Evolutionary conservation across 2,888 invertebrate genomes (phyloP).

Genomic region (Andrena fulva): DNA sequence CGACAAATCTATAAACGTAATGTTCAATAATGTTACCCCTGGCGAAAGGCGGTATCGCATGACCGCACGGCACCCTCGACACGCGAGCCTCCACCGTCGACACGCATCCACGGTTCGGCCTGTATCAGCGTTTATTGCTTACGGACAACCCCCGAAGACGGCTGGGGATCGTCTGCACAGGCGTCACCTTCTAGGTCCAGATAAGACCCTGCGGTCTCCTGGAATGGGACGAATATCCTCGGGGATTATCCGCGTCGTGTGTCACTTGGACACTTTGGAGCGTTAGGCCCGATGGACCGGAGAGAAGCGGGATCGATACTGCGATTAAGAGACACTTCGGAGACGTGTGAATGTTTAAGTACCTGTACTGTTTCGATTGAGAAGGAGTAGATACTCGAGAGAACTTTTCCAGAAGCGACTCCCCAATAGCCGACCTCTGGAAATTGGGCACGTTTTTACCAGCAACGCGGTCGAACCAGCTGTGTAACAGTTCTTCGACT

Average conservation of each 20-base stretch:
- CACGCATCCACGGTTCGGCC: conserved; percentile 44
- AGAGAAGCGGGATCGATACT: conserved; percentile 21
- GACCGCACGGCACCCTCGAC: conserved; percentile 74
- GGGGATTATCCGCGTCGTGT: conserved; percentile 63
- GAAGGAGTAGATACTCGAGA: neutral
- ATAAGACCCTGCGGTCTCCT: conserved; percentile 55
- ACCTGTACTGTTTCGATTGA: no score
- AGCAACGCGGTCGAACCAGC: conserved; percentile 33
- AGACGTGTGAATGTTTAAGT: neutral
- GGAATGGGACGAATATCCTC: conserved; percentile 58
- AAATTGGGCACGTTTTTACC: conserved; percentile 55
- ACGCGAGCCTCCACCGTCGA: conserved; percentile 58
- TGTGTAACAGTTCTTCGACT: conserved; percentile 35
- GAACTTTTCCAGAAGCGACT: conserved; percentile 25
- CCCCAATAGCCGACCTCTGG: conserved; percentile 17
- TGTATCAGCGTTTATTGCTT: conserved; percentile 60
- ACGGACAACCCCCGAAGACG: conserved; percentile 29
- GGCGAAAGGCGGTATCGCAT: conserved; percentile 72
- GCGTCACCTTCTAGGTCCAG: conserved; percentile 18
- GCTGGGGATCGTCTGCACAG: conserved; percentile 34
- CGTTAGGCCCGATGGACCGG: conserved; percentile 29
- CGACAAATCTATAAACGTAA: conserved; percentile 78
- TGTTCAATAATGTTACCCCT: conserved; percentile 75
- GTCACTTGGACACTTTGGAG: conserved; percentile 51
- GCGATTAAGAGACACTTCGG: neutral